A percentile compares a stretch with the other conserved stretches of the same genome.
These are phyloP conservation scores for Harpalus rubripes DNA, from an alignment of 2,888 invertebrate species.

Conservation along the genomic window DNA sequence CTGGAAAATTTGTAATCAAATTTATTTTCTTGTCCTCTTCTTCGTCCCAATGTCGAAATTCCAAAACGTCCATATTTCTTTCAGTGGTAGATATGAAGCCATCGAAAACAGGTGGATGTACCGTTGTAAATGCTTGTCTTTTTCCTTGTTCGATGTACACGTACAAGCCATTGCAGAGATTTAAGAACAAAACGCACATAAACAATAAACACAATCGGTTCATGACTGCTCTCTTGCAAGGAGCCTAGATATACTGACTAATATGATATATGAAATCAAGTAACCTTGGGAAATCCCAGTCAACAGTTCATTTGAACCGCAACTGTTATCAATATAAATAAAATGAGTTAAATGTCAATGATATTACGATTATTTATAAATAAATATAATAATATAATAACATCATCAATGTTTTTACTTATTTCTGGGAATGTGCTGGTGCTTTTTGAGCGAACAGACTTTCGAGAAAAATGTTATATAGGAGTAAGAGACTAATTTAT, in stretches of 20 bases:
- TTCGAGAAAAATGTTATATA: too few species aligned
- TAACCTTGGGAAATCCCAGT: not conserved
- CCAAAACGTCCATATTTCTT: constrained; percentile 22
- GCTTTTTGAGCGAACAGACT: too few species aligned
- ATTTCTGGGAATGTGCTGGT: too few species aligned
- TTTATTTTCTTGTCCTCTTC: not conserved
- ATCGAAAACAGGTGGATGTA: constrained; percentile 13
- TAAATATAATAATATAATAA: too few species aligned
- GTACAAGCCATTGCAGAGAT: not conserved
- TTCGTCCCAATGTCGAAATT: constrained; percentile 9
- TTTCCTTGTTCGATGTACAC: constrained; percentile 42
- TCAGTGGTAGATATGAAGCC: not conserved
- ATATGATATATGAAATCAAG: not conserved
- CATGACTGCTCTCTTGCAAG: constrained; percentile 21
- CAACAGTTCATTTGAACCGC: not conserved
- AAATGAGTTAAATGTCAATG: not conserved
- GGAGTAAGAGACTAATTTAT: too few species aligned
- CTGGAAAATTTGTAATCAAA: constrained; percentile 38
- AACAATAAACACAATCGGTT: not conserved
- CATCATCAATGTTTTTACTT: too few species aligned
- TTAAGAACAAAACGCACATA: constrained; percentile 4
- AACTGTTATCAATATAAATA: not conserved
- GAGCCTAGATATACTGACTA: not conserved
- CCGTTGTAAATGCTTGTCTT: not conserved
- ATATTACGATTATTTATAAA: not conserved